A percentile compares a stretch with the other conserved stretches of the same genome.
Evolutionary conservation across 2,113 vertebrate species (phyloP).

Genomic region (Marmota monax): DNA sequence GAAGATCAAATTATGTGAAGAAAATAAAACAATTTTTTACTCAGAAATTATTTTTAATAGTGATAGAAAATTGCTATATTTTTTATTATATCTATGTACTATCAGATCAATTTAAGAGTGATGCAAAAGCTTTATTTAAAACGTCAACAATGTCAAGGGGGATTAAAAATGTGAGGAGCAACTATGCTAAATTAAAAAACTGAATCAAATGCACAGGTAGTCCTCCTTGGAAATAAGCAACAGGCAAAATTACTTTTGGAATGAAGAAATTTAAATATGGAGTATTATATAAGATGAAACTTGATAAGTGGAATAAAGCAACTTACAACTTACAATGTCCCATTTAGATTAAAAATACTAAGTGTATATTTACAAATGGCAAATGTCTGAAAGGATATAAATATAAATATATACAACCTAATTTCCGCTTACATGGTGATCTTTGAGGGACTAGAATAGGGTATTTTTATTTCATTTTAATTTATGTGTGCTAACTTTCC

Average conservation of each 20-base stretch:
- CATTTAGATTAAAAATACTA: background rate
- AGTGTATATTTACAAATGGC: background rate
- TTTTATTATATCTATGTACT: background rate
- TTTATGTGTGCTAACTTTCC: background rate
- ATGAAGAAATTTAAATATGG: background rate
- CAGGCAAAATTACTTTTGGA: background rate
- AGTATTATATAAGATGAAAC: background rate
- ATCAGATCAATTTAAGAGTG: conserved; percentile 27
- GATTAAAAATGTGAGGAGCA: conserved; percentile 24
- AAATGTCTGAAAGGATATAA: background rate
- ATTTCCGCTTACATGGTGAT: background rate
- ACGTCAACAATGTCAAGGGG: background rate
- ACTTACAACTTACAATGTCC: background rate
- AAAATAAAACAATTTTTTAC: conserved; percentile 16
- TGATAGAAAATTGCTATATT: no score
- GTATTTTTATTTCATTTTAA: background rate
- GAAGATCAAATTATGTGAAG: conserved; percentile 49
- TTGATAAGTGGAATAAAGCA: background rate
- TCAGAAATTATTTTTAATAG: no score
- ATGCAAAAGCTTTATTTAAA: conserved; percentile 44
- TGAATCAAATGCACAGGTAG: background rate
- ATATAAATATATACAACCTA: background rate
- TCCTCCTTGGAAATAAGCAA: background rate
- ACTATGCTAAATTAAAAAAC: background rate
- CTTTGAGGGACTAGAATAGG: background rate